phyloP scores from a whole-genome alignment of 2,888 invertebrate genomes.

The Plebejus melissa region DNA sequence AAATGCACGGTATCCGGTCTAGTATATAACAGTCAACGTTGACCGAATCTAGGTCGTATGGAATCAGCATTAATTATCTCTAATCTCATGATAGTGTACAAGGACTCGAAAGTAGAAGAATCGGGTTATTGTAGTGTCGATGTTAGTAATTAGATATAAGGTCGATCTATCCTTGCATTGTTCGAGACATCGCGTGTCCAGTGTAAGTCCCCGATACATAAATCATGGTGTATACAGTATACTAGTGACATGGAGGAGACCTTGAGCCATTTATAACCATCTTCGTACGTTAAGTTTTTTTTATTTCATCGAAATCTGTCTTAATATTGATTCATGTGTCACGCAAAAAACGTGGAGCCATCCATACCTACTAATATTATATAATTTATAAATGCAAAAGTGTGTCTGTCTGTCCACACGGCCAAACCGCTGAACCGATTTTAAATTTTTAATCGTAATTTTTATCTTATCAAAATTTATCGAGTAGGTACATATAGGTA shows the following conservation, averaged over 20 bases:
- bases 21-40: conserved; percentile 75
- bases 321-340: too few relatives aligned
- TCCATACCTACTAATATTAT: too few relatives aligned
- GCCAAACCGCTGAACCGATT: too few relatives aligned
- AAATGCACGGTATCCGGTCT: not conserved
- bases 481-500: too few relatives aligned
- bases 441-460: too few relatives aligned
- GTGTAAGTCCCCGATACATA: conserved; percentile 75
- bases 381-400: too few relatives aligned
- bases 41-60: conserved; percentile 77
- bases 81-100: conserved; percentile 73
- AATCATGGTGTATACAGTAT: conserved; percentile 63
- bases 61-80: conserved; percentile 79
- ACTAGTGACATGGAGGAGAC: conserved; percentile 54
- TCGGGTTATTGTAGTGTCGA: conserved; percentile 70
- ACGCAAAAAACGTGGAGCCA: too few relatives aligned
- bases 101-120: conserved; percentile 69
- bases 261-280: conserved; percentile 49
- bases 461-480: too few relatives aligned
- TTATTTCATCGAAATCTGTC: too few relatives aligned
- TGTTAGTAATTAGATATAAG: conserved; percentile 73
- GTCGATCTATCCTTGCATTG: conserved; percentile 76
- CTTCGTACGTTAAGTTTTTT: too few relatives aligned
- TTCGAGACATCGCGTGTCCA: conserved; percentile 70
- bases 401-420: too few relatives aligned